Evolutionary conservation across 1,140 invertebrate species (phyloP), one percentile per base, ranked within the genome.

Genomic region (Papilio polyxenes): DNA sequence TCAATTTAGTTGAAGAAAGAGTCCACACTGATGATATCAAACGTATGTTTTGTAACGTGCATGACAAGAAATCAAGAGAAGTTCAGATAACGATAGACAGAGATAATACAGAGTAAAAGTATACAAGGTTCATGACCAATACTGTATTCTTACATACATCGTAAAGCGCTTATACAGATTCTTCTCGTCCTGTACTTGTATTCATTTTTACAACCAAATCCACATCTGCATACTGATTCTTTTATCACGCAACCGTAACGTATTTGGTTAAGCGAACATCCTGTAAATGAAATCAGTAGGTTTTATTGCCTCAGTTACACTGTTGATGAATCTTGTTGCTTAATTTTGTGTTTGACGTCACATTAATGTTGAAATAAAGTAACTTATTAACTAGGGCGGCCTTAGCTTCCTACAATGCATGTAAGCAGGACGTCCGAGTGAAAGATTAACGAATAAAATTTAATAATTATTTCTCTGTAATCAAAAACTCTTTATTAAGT

Each of bases 241-340:
- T 72, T 72, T 37, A 72, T 72, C 13, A 6, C 0, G 37, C 65
- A 72, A 72, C 65, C 65, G 65, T 72, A 72, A 72, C 40, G 65
- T 37, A 37, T 72, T 7, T 72, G 31, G 31, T 37, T 9, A 7
- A 72, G 65, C 31, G 23, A 11, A 15, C 65, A 72, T 72, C 65
- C 65, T 72, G 65, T 11, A 72, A 72, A 65, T 65, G 10, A 23
- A 65, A 72, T 37, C 31, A 37, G 11, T 40, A 13, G 31, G 15
- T 72, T 72, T 37, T 69, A 69, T 69, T 59, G 2, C 56, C 56
- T 59, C n/a, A 59, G 17, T 53, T 53, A 17, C 17, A 53, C 15
- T 53, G 4, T 53, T 53, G 15, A 15, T 8, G 6, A 8, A 59
- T 59, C 56, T 59, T n/a, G 56, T 59, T 20, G n/a, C 15, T 53